Evolutionary conservation across 2,113 vertebrate genomes (phyloP), one percentile per base, ranked within the genome.

Genomic region (Gasterosteus aculeatus): DNA sequence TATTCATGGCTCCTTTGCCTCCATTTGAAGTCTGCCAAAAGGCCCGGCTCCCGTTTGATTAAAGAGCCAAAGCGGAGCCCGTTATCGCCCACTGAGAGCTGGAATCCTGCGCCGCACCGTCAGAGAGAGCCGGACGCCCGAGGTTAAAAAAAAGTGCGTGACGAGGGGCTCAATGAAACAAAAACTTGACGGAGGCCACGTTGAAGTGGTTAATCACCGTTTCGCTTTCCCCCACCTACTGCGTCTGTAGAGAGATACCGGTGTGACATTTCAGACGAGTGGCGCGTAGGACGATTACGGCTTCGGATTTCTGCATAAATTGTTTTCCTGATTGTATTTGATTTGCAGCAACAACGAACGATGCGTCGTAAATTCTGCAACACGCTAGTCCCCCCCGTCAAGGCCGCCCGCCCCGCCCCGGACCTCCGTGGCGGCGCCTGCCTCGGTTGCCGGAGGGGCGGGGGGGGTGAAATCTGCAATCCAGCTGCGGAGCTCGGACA

Each of bases 11-110:
- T 69, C 70, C 72, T 87, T 81, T 38, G 42, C 66, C 66, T 51
- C 73, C 72, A 80, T 69, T 15, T 54, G 83, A 78, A 84, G 88
- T 79, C 86, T 90, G 82, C 82, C 84, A 91, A 80, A 80, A 38
- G 56, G 71, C 86, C 76, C 46, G 35, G 84, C 73, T 85, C 82
- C 85, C 77, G 83, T 92, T 93, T 10, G 87, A 91, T 88, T 85
- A 80, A 61, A 77, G 72, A 63, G 84, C 11, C 2, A 58, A 77
- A 75, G 35, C n/a, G 10, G 63, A 14, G 10, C 76, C 61, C 82
- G 77, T 89, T 85, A 90, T 83, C 85, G 78, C 80, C 60, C 64
- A 66, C 69, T 67, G 58, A 72, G 57, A 71, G 76, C 53, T 76
- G 51, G 78, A 41, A 60, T 75, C 68, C 54, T 78, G 70, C 66